A percentile compares a stretch with the other conserved stretches of the same genome.
phyloP scores from a whole-genome alignment of 2,888 invertebrate species.

The Alitta virens region DNA sequence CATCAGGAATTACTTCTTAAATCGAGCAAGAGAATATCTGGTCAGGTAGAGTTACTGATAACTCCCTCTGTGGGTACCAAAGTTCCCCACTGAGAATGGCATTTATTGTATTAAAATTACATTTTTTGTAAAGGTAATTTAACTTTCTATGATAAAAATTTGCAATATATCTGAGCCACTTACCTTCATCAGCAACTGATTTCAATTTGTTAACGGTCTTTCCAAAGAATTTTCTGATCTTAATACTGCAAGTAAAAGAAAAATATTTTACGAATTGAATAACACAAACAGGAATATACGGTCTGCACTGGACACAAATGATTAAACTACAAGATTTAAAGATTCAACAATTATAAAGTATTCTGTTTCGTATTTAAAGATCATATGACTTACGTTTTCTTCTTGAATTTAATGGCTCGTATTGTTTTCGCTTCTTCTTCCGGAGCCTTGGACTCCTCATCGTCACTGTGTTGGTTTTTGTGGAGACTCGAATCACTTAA shows the following conservation, averaged over 20 bases:
- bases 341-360: too few species aligned
- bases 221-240: slow-evolving; percentile 66
- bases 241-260: slow-evolving; percentile 38
- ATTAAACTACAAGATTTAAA: too few species aligned
- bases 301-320: too few species aligned
- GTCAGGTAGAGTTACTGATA: too few species aligned
- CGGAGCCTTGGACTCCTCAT: slow-evolving; percentile 72
- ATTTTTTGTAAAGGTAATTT: not conserved
- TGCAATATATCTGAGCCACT: too few species aligned
- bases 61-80: too few species aligned
- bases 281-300: too few species aligned
- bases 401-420: slow-evolving; percentile 29
- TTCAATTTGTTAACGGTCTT: slow-evolving; percentile 87
- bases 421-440: slow-evolving; percentile 55
- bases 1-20: too few species aligned
- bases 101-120: not conserved
- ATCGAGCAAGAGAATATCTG: too few species aligned
- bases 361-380: too few species aligned
- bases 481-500: slow-evolving; percentile 60
- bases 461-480: slow-evolving; percentile 26
- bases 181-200: slow-evolving; percentile 76
- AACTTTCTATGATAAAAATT: not conserved
- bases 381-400: slow-evolving; percentile 1
- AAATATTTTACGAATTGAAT: not conserved
- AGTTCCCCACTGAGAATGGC: not conserved